Evolutionary conservation across 2,888 invertebrate species (phyloP).

Genomic region (Homarus gammarus): DNA sequence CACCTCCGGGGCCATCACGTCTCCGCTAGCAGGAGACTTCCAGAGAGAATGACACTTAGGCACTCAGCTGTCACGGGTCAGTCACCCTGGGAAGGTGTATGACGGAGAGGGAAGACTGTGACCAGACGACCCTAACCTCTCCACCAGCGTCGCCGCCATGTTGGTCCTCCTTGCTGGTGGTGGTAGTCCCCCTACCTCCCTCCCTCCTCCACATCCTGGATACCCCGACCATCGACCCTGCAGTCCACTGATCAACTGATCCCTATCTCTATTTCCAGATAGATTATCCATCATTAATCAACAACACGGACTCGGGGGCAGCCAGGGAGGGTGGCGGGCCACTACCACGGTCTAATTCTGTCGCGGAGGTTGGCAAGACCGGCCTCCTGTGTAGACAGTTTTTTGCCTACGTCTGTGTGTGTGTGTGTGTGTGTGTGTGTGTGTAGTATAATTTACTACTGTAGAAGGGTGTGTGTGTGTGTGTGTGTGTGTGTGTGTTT

Average conservation of each 20-base stretch:
- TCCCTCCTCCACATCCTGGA: conserved; percentile 21
- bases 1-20: neutral
- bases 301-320: neutral
- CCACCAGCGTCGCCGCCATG: conserved; percentile 16
- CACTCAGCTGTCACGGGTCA: neutral
- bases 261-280: conserved; percentile 28
- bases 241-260: conserved; percentile 8
- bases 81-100: neutral
- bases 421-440: neutral
- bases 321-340: neutral
- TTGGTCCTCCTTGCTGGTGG: conserved; percentile 22
- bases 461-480: too few relatives aligned
- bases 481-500: neutral
- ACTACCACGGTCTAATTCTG: neutral
- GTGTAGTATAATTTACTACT: too few relatives aligned
- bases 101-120: neutral
- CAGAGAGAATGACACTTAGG: too few relatives aligned
- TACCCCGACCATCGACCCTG: conserved; percentile 4
- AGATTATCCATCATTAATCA: conserved; percentile 39
- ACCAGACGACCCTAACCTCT: neutral
- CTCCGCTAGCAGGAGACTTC: too few relatives aligned
- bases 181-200: neutral
- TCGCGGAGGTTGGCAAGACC: neutral
- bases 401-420: conserved; percentile 32
- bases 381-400: conserved; percentile 22